Evolutionary conservation across 92 coral and sea anemone species (phyloP).

Genomic region (Isaurus tuberculatus): DNA sequence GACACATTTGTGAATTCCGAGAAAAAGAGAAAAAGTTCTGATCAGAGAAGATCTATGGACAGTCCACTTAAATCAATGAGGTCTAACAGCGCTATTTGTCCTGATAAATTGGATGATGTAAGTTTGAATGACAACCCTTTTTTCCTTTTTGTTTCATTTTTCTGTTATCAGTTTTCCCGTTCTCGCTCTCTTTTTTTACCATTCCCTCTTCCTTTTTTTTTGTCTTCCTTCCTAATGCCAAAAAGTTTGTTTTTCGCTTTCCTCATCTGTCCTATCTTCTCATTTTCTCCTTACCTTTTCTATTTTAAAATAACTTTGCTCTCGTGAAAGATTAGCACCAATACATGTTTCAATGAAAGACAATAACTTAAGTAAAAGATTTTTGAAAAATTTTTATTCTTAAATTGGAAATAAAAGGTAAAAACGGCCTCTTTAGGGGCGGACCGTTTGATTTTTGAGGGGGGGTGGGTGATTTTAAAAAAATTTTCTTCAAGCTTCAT

Average conservation of each 20-base stretch:
- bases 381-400: no score
- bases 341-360: no score
- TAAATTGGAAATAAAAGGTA: no score
- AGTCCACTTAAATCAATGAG: constrained; percentile 53
- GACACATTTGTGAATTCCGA: constrained; percentile 6
- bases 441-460: no score
- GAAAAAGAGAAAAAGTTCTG: background rate
- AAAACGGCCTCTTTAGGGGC: no score
- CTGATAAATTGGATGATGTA: constrained; percentile 83
- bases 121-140: background rate
- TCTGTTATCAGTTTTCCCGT: background rate
- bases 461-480: no score
- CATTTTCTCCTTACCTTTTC: background rate
- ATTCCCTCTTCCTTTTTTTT: background rate
- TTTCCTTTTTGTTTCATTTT: background rate
- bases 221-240: background rate
- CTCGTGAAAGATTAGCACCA: no score
- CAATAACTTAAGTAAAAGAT: no score
- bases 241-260: background rate
- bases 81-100: constrained; percentile 61
- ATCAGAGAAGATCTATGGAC: background rate
- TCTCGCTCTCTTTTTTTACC: no score
- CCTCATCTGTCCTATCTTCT: background rate
- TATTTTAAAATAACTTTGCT: no score
- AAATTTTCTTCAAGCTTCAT: no score